A percentile compares a stretch with the other conserved stretches of the same genome.
These are phyloP conservation scores for Varroa destructor DNA, from an alignment of 1,140 invertebrate species.

Conservation along the genomic window DNA sequence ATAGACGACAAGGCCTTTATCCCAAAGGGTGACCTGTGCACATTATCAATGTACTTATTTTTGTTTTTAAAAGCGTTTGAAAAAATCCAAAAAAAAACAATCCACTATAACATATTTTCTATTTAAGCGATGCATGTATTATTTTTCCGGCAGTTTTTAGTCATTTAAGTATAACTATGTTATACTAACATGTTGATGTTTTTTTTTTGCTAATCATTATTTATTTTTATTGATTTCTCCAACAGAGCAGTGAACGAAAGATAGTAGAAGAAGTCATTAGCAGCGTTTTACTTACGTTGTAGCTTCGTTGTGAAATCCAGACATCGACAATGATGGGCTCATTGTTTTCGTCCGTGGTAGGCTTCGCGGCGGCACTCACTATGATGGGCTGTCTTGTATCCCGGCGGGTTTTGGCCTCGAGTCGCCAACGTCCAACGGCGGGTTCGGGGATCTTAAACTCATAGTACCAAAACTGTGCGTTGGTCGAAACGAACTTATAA, in stretches of 20 bases:
- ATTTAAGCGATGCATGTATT: too few relatives aligned
- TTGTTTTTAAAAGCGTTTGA: too few relatives aligned
- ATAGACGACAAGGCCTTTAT: slow-evolving; percentile 20
- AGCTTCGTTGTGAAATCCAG: slow-evolving; percentile 22
- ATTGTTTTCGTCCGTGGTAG: slow-evolving; percentile 3
- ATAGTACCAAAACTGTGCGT: slow-evolving; percentile 19
- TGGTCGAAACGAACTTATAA: slow-evolving; percentile 16
- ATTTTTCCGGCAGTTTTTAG: too few relatives aligned
- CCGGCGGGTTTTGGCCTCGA: slow-evolving; percentile 17
- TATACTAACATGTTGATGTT: too few relatives aligned
- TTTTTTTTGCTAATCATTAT: too few relatives aligned
- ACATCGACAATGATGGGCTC: slow-evolving; percentile 15
- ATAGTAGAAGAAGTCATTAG: not conserved
- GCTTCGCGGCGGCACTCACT: slow-evolving; percentile 9
- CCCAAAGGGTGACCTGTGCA: slow-evolving; percentile 1
- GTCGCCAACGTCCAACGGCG: not conserved
- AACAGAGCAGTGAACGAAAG: too few relatives aligned
- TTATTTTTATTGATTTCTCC: too few relatives aligned
- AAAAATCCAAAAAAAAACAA: too few relatives aligned
- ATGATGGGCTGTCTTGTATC: slow-evolving; percentile 20
- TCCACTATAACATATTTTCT: too few relatives aligned
- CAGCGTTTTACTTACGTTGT: not conserved
- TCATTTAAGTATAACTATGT: too few relatives aligned
- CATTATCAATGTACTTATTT: too few relatives aligned
- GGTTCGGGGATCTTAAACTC: slow-evolving; percentile 24